These are phyloP conservation scores for Oreochromis grahami DNA, from an alignment of 2,797 vertebrate genomes.

Conservation along the genomic window DNA sequence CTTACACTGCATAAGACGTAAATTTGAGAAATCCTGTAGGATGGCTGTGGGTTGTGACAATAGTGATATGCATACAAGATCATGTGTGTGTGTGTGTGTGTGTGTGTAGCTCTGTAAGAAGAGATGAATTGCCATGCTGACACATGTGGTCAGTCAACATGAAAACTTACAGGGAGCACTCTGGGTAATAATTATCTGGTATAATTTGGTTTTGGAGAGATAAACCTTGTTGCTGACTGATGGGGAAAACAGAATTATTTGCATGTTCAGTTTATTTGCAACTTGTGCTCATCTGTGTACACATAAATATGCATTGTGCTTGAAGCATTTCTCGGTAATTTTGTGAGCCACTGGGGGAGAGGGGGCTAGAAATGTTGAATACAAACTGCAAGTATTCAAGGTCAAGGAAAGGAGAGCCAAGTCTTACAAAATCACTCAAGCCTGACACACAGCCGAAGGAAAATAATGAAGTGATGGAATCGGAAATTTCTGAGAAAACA, in stretches of 20 bases:
- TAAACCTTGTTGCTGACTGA: slow-evolving; percentile 57
- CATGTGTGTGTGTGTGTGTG: neutral
- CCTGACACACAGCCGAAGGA: neutral
- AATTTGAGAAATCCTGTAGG: slow-evolving; percentile 24
- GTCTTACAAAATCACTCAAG: neutral
- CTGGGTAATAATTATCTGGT: slow-evolving; percentile 45
- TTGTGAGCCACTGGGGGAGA: neutral
- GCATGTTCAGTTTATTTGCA: slow-evolving; percentile 40
- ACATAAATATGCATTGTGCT: slow-evolving; percentile 43
- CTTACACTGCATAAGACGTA: slow-evolving; percentile 41
- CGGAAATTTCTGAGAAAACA: neutral
- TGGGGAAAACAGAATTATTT: slow-evolving; percentile 41
- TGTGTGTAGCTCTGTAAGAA: neutral
- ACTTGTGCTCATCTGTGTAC: slow-evolving; percentile 2
- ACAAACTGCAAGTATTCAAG: slow-evolving; percentile 22
- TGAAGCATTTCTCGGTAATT: slow-evolving; percentile 22
- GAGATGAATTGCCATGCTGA: slow-evolving; percentile 13
- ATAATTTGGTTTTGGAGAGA: slow-evolving; percentile 48
- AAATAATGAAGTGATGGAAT: slow-evolving; percentile 2
- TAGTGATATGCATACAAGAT: neutral
- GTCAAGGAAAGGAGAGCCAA: slow-evolving; percentile 19
- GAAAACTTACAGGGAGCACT: slow-evolving; percentile 31
- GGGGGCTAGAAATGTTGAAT: slow-evolving; percentile 1
- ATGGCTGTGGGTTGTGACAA: slow-evolving; percentile 15
- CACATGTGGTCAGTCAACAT: slow-evolving; percentile 38